Evolutionary conservation across 2,888 invertebrate genomes (phyloP), one percentile per base, ranked within the genome.

Genomic region (Aphrophora alni): DNA sequence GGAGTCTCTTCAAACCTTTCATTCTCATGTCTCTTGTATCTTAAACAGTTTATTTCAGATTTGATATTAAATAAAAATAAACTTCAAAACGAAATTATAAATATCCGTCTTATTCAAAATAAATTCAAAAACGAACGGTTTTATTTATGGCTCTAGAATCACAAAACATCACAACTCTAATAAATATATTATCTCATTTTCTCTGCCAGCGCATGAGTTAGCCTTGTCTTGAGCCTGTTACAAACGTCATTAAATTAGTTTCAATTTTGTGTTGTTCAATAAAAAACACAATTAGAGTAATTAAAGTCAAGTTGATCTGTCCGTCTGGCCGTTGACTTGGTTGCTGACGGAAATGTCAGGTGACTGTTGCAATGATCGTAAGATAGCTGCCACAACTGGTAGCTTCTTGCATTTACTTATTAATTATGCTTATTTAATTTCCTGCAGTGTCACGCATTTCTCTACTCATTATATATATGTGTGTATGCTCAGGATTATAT

Each of bases 311-410:
- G 59, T 59, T 21, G 59, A 59, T 59, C 59, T 59, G 59, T 59
- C 59, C 59, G 59, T 59, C 59, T 59, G 59, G 59, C 59, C 59
- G 59, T 59, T 59, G 59, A 59, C 59, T 59, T 44, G 44, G 59
- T 7, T 21, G 3, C 59, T 59, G 59, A 59, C 59, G 59, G 59
- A 59, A 59, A 59, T 59, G 59, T 59, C 59, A 59, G 59, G 59
- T 59, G 59, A 59, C n/a, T n/a, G 44, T 44, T 21, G 21, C 59
- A 59, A n/a, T 8, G 59, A 59, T 59, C 59, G 44, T 10, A 21
- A 59, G 59, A 59, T 59, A 59, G 59, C 59, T 21, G 21, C 21
- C 21, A 2, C 59, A 12, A 14, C 59, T 2, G 5, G 21, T 59
- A 59, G 12, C 59, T 21, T n/a, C 59, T 14, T 14, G 44, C 21